A percentile compares a stretch with the other conserved stretches of the same genome.
Evolutionary conservation across 92 coral and sea anemone genomes (phyloP).

Genomic region (Micromussa lordhowensis): DNA sequence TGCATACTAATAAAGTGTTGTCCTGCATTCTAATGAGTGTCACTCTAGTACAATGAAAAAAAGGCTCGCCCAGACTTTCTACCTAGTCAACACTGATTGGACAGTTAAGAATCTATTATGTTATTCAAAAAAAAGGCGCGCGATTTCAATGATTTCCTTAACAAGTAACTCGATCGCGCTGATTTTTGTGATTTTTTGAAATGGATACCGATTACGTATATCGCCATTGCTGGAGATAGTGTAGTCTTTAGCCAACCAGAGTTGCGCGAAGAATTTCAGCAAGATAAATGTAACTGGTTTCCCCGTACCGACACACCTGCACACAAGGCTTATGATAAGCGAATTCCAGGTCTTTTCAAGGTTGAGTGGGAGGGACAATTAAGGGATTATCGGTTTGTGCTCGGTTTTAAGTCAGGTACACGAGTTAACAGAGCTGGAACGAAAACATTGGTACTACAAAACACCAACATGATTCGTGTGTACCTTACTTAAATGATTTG

Average conservation of each 20-base stretch:
- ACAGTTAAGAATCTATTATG: no score
- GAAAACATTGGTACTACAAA: no score
- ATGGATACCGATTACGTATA: slow-evolving; percentile 16
- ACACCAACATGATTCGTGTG: no score
- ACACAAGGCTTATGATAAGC: slow-evolving; percentile 43
- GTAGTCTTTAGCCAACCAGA: slow-evolving; percentile 27
- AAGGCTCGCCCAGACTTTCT: no score
- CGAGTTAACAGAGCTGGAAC: not conserved
- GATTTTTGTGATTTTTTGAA: slow-evolving; percentile 61
- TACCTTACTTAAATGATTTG: no score
- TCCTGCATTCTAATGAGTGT: no score
- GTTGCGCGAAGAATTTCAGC: slow-evolving; percentile 31
- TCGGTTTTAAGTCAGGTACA: not conserved
- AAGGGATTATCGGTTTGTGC: slow-evolving; percentile 12
- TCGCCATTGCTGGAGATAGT: slow-evolving; percentile 35
- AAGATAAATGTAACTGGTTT: slow-evolving; percentile 50
- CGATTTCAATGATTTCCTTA: no score
- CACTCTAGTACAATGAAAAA: no score
- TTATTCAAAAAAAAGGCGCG: no score
- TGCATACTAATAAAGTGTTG: no score
- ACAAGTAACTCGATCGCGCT: slow-evolving; percentile 39
- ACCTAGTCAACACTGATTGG: no score
- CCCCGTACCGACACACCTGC: slow-evolving; percentile 56
- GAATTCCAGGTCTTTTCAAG: slow-evolving; percentile 51
- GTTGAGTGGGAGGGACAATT: slow-evolving; percentile 40